Evolutionary conservation across 2,113 vertebrate species (phyloP), one percentile per base, ranked within the genome.

Genomic region (Mastomys natalensis): DNA sequence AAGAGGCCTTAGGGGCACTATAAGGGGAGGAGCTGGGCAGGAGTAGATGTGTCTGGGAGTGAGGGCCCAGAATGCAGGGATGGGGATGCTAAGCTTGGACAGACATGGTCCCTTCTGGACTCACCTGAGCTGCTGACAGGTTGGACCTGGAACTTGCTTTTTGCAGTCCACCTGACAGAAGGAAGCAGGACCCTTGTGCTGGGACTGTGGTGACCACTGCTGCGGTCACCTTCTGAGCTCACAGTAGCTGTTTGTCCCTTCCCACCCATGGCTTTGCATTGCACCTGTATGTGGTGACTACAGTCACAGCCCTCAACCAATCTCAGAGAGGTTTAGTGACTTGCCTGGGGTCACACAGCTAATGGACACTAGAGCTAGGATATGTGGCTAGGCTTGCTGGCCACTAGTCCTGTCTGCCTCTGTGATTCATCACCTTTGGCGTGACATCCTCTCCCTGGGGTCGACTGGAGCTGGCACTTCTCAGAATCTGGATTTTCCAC

Each of bases 401-500:
- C 93, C 31, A 9, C 21, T 7, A 60, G 60, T 48, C 22, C 0
- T 15, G 64, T 3, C 31, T 31, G 19, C 45, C 51, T 21, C 43
- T 51, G 62, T 24, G 88, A 87, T 2, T 73, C 72, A 43, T 60
- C 60, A 51, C 29, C 43, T 95, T 51, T 72, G 64, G 73, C 68
- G 12, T 66, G 37, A 21, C 17, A 51, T 82, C 17, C 74, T 81
- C 74, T 74, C 62, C 80, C 73, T 96, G 16, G 29, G 87, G 66
- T 80, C 2, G 0, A 68, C 68, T 74, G 64, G 85, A 94, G 60
- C 74, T 7, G 37, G 51, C 7, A 8, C 60, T n/a, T 97, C 5
- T 34, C 85, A 95, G 91, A 78, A n/a, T 78, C 66, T 87, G 96
- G 87, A 90, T 76, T 94, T 97, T 84, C 91, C 81, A 90, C 21